These are phyloP conservation scores for Okamejei kenojei DNA, from an alignment of 2,797 vertebrate genomes.

Conservation along the genomic window DNA sequence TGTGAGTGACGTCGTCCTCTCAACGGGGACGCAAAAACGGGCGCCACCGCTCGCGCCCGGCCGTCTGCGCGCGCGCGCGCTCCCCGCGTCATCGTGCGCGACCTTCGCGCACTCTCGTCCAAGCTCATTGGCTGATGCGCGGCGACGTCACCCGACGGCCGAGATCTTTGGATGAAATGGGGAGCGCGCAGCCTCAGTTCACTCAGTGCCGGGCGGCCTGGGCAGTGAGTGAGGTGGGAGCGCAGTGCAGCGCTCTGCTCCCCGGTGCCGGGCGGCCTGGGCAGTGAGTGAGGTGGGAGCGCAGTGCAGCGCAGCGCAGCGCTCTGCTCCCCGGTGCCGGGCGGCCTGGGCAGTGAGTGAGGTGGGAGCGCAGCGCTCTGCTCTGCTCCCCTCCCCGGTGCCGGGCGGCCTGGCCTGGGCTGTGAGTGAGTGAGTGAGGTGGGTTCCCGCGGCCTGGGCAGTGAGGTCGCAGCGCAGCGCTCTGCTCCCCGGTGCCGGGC, in stretches of 20 bases:
- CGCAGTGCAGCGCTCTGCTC: too few species aligned
- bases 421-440: background rate
- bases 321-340: too few species aligned
- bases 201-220: background rate
- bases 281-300: too few species aligned
- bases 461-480: too few species aligned
- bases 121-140: background rate
- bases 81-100: background rate
- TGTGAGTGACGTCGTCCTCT: background rate
- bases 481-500: too few species aligned
- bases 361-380: too few species aligned
- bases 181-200: background rate
- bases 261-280: too few species aligned
- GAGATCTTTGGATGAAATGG: background rate
- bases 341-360: too few species aligned
- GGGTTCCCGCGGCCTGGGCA: too few species aligned
- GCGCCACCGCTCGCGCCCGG: background rate
- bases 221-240: background rate
- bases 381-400: too few species aligned
- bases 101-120: background rate
- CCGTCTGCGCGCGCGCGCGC: background rate
- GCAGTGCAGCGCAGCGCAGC: too few species aligned
- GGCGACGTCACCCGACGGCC: background rate
- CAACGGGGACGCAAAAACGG: slow-evolving; percentile 13
- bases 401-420: too few species aligned